These are phyloP conservation scores for Mungos mungo DNA, from an alignment of 2,113 vertebrate genomes.

Conservation along the genomic window DNA sequence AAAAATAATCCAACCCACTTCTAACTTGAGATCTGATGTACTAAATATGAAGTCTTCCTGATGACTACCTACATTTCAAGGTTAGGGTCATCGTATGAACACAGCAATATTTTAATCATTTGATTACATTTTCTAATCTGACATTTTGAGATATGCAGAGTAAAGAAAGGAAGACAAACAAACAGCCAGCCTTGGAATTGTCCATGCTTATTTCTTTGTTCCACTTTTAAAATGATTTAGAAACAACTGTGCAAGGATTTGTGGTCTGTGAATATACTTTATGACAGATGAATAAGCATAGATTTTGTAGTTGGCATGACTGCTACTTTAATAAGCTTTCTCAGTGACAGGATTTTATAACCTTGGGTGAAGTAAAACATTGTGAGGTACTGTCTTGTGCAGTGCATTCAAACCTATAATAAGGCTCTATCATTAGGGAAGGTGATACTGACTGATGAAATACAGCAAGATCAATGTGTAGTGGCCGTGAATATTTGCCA, in stretches of 20 bases:
- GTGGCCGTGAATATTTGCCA: background rate
- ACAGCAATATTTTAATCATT: background rate
- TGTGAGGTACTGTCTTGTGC: background rate
- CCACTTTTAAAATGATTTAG: conserved; percentile 45
- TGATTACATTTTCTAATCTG: background rate
- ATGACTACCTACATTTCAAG: background rate
- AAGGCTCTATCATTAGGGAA: background rate
- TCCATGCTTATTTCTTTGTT: background rate
- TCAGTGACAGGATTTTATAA: conserved; percentile 2
- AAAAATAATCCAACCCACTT: background rate
- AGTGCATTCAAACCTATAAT: background rate
- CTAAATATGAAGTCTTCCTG: background rate
- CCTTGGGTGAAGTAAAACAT: conserved; percentile 20
- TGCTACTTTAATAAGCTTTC: conserved; percentile 44
- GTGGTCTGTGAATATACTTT: background rate
- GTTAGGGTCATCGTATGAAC: background rate
- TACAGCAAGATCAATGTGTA: background rate
- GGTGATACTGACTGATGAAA: background rate
- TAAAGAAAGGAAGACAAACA: background rate
- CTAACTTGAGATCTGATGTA: background rate
- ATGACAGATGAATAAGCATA: conserved; percentile 34
- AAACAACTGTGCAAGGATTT: background rate
- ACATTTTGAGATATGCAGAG: background rate
- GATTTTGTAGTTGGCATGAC: background rate
- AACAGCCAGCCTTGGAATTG: background rate